Evolutionary conservation across 2,888 invertebrate genomes (phyloP).

Genomic region (Habrosyne pyritoides): DNA sequence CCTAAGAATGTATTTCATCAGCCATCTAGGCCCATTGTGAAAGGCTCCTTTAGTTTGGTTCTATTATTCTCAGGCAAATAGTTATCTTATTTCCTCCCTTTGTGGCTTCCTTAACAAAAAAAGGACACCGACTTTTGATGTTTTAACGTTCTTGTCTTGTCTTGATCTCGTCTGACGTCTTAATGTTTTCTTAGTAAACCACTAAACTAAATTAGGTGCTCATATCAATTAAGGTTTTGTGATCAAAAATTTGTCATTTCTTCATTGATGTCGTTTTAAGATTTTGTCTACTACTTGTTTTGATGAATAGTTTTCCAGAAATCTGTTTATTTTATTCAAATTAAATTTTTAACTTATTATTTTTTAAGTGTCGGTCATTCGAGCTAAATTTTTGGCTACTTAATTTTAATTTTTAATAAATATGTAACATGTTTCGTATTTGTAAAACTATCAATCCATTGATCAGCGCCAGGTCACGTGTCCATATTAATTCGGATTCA

Average conservation of each 20-base stretch:
- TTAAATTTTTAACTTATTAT: background rate
- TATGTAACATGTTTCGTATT: too few relatives aligned
- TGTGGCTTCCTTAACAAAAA: background rate
- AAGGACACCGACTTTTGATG: background rate
- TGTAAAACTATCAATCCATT: background rate
- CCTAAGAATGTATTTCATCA: background rate
- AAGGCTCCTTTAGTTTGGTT: background rate
- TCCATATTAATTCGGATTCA: slow-evolving; percentile 1
- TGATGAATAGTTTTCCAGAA: background rate
- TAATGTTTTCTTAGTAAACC: background rate
- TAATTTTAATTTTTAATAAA: background rate
- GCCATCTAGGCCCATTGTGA: background rate
- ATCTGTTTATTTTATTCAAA: too few relatives aligned
- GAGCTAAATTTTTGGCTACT: background rate
- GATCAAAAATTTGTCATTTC: background rate
- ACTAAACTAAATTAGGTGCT: background rate
- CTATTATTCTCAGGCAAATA: background rate
- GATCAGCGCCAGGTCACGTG: background rate
- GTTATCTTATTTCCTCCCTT: background rate
- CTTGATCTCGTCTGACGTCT: background rate
- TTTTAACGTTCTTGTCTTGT: background rate
- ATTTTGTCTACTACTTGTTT: background rate
- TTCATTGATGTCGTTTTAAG: background rate
- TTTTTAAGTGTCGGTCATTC: background rate
- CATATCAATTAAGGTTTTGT: background rate